Conservation (phyloP, 1,140 invertebrate species). For the Daktulosphaira vitifoliae region DNA sequence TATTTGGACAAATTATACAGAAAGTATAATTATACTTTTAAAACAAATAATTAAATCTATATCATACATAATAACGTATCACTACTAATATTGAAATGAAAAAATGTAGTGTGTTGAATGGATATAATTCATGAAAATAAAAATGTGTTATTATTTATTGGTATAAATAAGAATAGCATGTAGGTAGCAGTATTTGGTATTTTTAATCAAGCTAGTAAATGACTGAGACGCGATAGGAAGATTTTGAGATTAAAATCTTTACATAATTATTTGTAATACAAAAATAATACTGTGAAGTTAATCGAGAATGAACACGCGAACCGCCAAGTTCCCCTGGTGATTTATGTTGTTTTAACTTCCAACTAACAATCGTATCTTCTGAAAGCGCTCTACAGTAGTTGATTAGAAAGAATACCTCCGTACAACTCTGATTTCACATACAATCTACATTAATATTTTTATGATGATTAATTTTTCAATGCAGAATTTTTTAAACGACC, state of each 20-base stretch:
- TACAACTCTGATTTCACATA: no score
- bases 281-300: slow-evolving; percentile 4
- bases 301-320: slow-evolving; percentile 15
- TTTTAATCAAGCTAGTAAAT: no score
- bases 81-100: no score
- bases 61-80: no score
- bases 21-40: no score
- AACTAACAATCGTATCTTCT: background rate
- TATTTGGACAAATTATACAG: no score
- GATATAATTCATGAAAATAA: no score
- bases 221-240: background rate
- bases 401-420: slow-evolving; percentile 1
- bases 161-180: no score
- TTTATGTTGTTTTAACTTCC: slow-evolving; percentile 18
- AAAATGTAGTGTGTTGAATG: no score
- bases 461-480: slow-evolving; percentile 24
- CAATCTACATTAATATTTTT: background rate
- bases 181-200: no score
- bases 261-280: background rate
- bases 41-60: no score
- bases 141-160: no score
- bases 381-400: slow-evolving; percentile 17
- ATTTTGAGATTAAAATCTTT: background rate
- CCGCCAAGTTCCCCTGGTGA: background rate
- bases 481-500: background rate